These are phyloP conservation scores for Aphyosemion australe DNA, from an alignment of 2,113 vertebrate genomes.

Conservation along the genomic window DNA sequence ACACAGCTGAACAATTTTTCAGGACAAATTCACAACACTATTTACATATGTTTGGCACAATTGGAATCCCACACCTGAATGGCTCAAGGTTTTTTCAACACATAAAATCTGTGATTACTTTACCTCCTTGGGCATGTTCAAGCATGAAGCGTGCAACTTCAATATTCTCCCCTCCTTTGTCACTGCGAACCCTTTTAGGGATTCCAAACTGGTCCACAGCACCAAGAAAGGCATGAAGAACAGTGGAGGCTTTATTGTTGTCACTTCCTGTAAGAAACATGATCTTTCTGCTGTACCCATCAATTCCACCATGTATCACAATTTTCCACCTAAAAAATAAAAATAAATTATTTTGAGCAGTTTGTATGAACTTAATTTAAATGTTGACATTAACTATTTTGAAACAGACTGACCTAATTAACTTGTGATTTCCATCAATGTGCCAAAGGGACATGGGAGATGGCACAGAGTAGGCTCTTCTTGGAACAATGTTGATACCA, in stretches of 20 bases:
- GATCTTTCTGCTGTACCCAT: conserved; percentile 1
- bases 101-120: neutral
- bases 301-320: conserved; percentile 1
- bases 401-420: neutral
- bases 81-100: neutral
- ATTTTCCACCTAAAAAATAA: neutral
- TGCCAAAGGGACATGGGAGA: neutral
- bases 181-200: neutral
- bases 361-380: neutral
- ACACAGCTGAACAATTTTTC: no score
- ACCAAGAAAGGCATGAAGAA: neutral
- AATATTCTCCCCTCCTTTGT: neutral
- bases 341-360: neutral
- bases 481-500: neutral
- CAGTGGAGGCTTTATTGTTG: neutral
- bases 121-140: neutral
- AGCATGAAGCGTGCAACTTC: neutral
- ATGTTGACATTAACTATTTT: neutral
- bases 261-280: neutral
- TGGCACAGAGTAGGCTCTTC: no score
- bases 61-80: neutral
- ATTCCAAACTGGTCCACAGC: neutral
- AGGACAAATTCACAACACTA: no score
- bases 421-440: conserved; percentile 2
- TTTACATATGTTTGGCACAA: no score